A percentile compares a stretch with the other conserved stretches of the same genome.
Conservation (phyloP, 53 echinoderm and acorn worm genomes). For the Temnopleurus reevesii region DNA sequence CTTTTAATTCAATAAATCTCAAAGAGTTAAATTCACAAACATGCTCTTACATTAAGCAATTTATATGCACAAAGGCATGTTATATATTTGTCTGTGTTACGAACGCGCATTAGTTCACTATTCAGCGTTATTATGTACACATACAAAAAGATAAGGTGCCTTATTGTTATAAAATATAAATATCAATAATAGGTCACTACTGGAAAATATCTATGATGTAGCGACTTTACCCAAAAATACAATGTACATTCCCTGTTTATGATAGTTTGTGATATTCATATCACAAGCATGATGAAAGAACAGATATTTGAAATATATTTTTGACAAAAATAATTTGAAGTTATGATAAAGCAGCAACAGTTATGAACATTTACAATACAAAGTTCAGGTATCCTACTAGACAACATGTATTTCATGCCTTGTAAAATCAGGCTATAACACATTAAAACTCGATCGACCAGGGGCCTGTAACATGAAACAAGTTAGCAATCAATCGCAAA, state of each 20-base stretch:
- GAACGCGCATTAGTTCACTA: too few species aligned
- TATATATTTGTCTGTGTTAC: too few species aligned
- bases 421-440: too few species aligned
- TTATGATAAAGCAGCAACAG: neutral
- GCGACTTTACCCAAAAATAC: neutral
- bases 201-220: constrained; percentile 19
- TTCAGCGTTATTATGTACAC: too few species aligned
- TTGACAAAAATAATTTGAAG: neutral
- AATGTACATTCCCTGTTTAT: constrained; percentile 9
- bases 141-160: too few species aligned
- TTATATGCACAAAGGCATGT: constrained; percentile 2
- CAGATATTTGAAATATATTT: neutral
- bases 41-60: constrained; percentile 30
- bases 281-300: neutral
- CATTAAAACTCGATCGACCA: too few species aligned
- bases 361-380: neutral
- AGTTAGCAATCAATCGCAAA: too few species aligned
- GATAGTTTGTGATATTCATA: neutral
- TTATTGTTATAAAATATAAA: too few species aligned
- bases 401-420: too few species aligned
- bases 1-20: constrained; percentile 12
- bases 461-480: too few species aligned
- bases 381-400: too few species aligned
- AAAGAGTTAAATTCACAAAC: constrained; percentile 6
- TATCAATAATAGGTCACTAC: neutral